These are phyloP conservation scores for Tapera naevia DNA, from an alignment of 2,797 vertebrate species.

Conservation along the genomic window DNA sequence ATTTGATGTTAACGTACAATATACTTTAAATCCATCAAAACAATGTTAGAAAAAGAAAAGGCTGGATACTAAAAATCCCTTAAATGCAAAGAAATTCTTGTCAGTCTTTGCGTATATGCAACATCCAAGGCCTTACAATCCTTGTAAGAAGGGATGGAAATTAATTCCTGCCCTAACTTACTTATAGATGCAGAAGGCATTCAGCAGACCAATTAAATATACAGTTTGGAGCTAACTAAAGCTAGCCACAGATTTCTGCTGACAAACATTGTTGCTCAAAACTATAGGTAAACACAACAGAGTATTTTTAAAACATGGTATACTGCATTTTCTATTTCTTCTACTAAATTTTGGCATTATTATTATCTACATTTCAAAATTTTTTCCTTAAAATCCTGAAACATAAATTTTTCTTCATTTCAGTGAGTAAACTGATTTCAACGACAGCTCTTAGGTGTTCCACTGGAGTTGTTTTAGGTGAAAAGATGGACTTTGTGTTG, in stretches of 20 bases:
- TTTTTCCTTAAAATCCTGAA: background rate
- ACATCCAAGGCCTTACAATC: background rate
- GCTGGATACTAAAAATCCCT: background rate
- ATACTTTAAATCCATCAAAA: background rate
- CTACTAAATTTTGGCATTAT: background rate
- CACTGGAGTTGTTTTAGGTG: background rate
- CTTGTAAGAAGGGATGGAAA: background rate
- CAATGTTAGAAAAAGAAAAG: background rate
- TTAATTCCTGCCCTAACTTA: background rate
- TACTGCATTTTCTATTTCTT: background rate
- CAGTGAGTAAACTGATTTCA: background rate
- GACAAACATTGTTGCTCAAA: background rate
- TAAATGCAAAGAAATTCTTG: background rate
- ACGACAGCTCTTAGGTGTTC: background rate
- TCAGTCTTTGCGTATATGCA: background rate
- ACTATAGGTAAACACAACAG: background rate
- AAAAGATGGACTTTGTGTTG: background rate
- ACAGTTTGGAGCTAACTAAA: background rate
- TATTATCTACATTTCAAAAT: background rate
- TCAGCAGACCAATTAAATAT: background rate
- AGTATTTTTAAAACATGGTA: background rate
- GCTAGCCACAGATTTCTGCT: background rate
- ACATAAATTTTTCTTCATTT: background rate
- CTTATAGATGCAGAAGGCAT: background rate
- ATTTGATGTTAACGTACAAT: background rate